Conservation (phyloP, 2,888 invertebrate species). For the Andrena bucephala region DNA sequence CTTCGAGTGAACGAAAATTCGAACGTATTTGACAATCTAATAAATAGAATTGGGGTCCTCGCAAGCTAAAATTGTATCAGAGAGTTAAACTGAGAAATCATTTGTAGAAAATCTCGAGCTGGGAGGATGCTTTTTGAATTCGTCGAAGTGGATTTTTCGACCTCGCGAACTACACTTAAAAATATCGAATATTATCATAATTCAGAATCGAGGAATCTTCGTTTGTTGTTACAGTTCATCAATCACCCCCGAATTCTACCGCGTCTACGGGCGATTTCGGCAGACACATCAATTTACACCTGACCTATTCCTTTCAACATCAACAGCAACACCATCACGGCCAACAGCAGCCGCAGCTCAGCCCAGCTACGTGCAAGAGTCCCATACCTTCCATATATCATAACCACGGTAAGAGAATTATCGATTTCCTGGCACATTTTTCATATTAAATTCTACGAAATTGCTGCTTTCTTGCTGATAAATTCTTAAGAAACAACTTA, state of each 20-base stretch:
- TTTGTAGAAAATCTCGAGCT: neutral
- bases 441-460: neutral
- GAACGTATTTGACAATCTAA: neutral
- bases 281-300: constrained; percentile 94
- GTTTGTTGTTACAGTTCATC: constrained; percentile 74
- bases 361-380: constrained; percentile 82
- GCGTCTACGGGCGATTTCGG: constrained; percentile 87
- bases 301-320: constrained; percentile 95
- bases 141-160: neutral
- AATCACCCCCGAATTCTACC: constrained; percentile 79
- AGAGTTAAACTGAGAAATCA: neutral
- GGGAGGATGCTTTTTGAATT: constrained; percentile 14
- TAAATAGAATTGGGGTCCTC: neutral
- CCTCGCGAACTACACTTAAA: neutral
- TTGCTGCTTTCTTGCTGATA: neutral
- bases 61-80: neutral
- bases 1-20: too few relatives aligned
- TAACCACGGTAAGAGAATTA: constrained; percentile 79
- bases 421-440: neutral
- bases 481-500: neutral
- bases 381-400: constrained; percentile 84
- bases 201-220: constrained; percentile 14
- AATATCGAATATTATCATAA: neutral
- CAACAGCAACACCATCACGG: constrained; percentile 86
- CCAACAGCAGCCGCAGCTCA: constrained; percentile 79